Conservation (phyloP, 2,113 vertebrate genomes). For the Pteropus alecto region DNA sequence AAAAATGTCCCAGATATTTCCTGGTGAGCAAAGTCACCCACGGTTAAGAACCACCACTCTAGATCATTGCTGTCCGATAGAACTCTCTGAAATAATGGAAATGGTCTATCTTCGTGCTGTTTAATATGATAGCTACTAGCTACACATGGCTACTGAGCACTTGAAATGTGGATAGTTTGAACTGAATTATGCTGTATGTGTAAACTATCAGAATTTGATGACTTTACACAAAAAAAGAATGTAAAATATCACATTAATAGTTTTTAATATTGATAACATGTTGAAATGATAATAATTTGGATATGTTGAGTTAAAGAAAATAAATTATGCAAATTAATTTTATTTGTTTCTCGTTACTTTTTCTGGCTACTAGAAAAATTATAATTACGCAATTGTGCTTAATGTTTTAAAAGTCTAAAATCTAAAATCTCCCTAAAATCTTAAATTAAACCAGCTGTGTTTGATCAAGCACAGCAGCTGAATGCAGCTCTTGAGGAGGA, state of each 20-base stretch:
- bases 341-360: not conserved
- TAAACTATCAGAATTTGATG: not conserved
- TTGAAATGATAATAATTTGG: conserved; percentile 5
- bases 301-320: not conserved
- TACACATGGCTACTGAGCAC: not conserved
- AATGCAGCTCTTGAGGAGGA: too few relatives aligned
- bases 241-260: not conserved
- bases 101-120: not conserved
- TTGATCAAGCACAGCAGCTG: not conserved
- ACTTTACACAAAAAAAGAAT: not conserved
- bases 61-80: not conserved
- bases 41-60: not conserved
- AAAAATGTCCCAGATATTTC: not conserved
- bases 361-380: not conserved
- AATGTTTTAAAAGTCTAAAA: conserved; percentile 5
- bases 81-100: not conserved
- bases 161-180: not conserved
- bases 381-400: not conserved
- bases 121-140: not conserved
- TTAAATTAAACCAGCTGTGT: not conserved
- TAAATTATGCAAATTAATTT: not conserved
- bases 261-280: not conserved
- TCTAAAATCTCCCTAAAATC: not conserved
- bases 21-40: not conserved
- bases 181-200: not conserved